Evolutionary conservation across 2,797 vertebrate species (phyloP).

Genomic region (Lindbergichthys nudifrons): DNA sequence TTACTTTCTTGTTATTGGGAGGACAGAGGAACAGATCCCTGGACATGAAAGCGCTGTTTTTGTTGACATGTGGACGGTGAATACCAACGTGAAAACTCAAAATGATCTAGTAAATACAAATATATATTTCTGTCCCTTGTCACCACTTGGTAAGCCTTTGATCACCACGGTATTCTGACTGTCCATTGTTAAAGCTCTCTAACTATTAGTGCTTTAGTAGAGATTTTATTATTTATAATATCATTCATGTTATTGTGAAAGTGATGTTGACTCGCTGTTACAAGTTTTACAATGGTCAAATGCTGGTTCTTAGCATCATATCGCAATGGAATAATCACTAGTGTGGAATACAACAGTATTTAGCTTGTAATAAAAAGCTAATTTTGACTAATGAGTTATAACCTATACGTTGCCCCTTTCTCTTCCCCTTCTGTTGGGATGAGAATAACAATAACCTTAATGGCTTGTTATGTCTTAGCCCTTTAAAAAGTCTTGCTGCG

Average conservation of each 20-base stretch:
- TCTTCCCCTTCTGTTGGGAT: constrained; percentile 16
- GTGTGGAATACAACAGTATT: constrained; percentile 1
- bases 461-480: constrained; percentile 10
- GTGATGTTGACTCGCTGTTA: background rate
- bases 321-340: constrained; percentile 8
- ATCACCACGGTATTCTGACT: background rate
- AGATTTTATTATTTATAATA: too few species aligned
- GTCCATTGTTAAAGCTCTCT: too few species aligned
- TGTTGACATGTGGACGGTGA: background rate
- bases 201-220: too few species aligned
- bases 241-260: background rate
- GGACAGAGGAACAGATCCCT: background rate
- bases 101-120: background rate
- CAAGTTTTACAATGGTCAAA: background rate
- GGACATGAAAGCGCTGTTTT: background rate
- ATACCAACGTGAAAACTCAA: background rate
- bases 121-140: background rate
- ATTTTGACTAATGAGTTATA: constrained; percentile 30
- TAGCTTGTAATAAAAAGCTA: constrained; percentile 6
- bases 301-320: background rate
- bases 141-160: background rate
- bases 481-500: constrained; percentile 22
- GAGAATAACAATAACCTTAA: constrained; percentile 16
- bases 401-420: constrained; percentile 2
- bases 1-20: background rate